Percentiles rank a stretch among this genome's conserved stretches.
phyloP scores from a whole-genome alignment of 2,888 invertebrate genomes.

The Dolomedes plantarius region DNA sequence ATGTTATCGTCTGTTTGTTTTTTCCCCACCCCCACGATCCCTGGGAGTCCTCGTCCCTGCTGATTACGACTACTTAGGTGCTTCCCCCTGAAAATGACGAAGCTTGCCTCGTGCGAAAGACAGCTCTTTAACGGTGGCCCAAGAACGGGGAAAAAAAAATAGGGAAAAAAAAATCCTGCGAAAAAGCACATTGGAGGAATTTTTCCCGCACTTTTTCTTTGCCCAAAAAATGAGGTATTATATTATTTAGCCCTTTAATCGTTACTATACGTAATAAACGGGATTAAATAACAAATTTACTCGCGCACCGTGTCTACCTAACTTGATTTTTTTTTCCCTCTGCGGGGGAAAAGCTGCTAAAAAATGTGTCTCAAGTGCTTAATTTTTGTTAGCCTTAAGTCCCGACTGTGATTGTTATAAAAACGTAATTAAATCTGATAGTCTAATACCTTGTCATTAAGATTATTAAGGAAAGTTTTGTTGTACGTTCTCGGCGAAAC shows the following conservation, averaged over 20 bases:
- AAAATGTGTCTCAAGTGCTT: constrained; percentile 6
- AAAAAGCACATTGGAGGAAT: background rate
- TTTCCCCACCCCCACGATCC: constrained; percentile 19
- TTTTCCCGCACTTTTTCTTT: constrained; percentile 8
- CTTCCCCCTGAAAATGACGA: constrained; percentile 57
- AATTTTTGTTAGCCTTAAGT: background rate
- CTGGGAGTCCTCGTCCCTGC: constrained; percentile 51
- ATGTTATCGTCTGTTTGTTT: constrained; percentile 66
- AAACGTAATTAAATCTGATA: constrained; percentile 14
- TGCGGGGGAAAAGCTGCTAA: background rate
- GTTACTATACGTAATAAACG: constrained; percentile 50
- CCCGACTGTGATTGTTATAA: background rate
- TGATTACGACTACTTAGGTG: constrained; percentile 69
- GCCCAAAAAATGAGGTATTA: constrained; percentile 42
- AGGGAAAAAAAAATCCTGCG: background rate
- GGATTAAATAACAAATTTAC: constrained; percentile 58
- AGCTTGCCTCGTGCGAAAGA: constrained; percentile 32
- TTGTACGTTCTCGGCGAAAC: too few relatives aligned
- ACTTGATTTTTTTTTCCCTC: background rate
- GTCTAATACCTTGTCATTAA: background rate
- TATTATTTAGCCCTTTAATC: constrained; percentile 65
- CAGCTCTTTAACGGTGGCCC: constrained; percentile 46
- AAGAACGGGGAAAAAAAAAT: constrained; percentile 24
- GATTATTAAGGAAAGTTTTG: background rate
- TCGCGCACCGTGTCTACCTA: constrained; percentile 16